phyloP scores from a whole-genome alignment of 2,888 invertebrate species.

The Phyto melanocephala region DNA sequence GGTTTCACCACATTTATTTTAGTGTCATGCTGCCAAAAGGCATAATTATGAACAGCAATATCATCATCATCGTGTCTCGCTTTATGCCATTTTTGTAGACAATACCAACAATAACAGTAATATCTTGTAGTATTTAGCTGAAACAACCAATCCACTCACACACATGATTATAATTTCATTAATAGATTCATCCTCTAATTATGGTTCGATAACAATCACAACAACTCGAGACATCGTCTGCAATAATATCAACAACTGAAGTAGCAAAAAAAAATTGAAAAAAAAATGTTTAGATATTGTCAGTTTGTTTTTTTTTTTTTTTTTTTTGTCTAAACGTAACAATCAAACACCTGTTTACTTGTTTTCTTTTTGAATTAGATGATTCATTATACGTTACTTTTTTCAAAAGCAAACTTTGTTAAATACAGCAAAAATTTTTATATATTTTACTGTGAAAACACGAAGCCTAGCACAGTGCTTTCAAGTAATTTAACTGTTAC shows the following conservation, averaged over 20 bases:
- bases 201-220: conserved; percentile 43
- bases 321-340: background rate
- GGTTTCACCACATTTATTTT: conserved; percentile 41
- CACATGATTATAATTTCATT: conserved; percentile 47
- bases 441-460: too few species aligned
- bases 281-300: background rate
- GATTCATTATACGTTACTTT: background rate
- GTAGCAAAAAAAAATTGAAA: background rate
- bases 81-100: background rate
- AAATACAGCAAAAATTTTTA: too few species aligned
- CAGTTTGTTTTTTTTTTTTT: background rate
- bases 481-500: too few species aligned
- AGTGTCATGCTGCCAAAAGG: conserved; percentile 43
- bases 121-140: background rate
- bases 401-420: too few species aligned
- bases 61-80: conserved; percentile 22
- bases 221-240: background rate
- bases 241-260: background rate
- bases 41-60: conserved; percentile 19
- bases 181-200: conserved; percentile 55
- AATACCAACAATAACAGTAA: background rate
- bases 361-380: background rate
- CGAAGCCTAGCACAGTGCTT: too few species aligned
- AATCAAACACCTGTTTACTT: background rate
- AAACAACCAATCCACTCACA: background rate